These are phyloP conservation scores for Drosophila merina DNA, from an alignment of 2,888 invertebrate genomes.

Conservation along the genomic window DNA sequence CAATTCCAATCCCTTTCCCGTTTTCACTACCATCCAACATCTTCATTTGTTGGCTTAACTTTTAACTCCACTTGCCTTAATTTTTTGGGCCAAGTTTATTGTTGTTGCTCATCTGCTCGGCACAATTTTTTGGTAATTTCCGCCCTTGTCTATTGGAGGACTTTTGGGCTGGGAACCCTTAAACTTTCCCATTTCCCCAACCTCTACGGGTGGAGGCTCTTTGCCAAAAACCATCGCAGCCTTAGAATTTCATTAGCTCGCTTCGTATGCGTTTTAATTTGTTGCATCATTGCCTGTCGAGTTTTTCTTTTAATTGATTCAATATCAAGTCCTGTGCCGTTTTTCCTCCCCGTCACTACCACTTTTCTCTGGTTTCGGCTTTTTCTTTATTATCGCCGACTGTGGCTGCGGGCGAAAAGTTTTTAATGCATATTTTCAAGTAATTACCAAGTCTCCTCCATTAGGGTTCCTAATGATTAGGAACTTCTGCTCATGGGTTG, in stretches of 20 bases:
- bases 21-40: constrained; percentile 40
- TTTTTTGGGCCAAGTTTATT: constrained; percentile 59
- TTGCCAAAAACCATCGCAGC: constrained; percentile 10
- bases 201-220: constrained; percentile 1
- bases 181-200: constrained; percentile 8
- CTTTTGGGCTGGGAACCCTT: background rate
- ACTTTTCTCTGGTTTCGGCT: background rate
- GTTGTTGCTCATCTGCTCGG: constrained; percentile 62
- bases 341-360: background rate
- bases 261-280: constrained; percentile 66
- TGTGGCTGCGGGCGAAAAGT: constrained; percentile 38
- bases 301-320: constrained; percentile 64
- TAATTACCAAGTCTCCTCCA: constrained; percentile 50
- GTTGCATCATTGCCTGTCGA: constrained; percentile 71
- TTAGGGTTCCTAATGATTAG: constrained; percentile 19
- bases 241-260: constrained; percentile 65
- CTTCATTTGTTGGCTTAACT: constrained; percentile 73
- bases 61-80: constrained; percentile 75
- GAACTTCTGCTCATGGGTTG: constrained; percentile 5
- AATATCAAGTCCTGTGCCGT: constrained; percentile 40
- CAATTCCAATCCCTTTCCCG: constrained; percentile 1
- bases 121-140: constrained; percentile 71
- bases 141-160: constrained; percentile 45
- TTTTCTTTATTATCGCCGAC: constrained; percentile 23
- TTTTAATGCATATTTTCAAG: constrained; percentile 61